Evolutionary conservation across 2,888 invertebrate species (phyloP).

Genomic region (Oscheius sp.): DNA sequence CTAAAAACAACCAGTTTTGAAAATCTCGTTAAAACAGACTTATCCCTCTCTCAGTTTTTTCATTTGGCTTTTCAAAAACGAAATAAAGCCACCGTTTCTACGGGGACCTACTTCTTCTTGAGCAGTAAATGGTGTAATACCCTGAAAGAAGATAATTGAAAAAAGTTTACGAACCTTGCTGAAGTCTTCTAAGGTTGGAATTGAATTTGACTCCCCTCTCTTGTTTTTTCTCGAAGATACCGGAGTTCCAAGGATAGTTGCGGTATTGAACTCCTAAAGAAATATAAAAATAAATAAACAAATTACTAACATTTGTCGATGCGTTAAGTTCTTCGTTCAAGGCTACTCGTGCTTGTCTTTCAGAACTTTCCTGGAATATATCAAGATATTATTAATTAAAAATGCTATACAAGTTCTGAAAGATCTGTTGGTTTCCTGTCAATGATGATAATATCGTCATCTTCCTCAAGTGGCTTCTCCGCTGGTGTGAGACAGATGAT

Average conservation of each 20-base stretch:
- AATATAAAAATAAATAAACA: not conserved
- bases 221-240: not conserved
- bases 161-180: not conserved
- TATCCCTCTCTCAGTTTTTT: not conserved
- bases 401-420: not conserved
- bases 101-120: too few relatives aligned
- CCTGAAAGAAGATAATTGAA: constrained; percentile 4
- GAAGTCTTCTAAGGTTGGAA: constrained; percentile 20
- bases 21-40: constrained; percentile 3
- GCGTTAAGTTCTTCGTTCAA: too few relatives aligned
- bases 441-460: constrained; percentile 1
- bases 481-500: not conserved
- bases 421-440: not conserved
- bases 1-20: not conserved
- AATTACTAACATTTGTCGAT: too few relatives aligned
- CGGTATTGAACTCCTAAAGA: not conserved
- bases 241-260: constrained; percentile 10
- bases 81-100: too few relatives aligned
- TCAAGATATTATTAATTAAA: not conserved
- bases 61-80: too few relatives aligned
- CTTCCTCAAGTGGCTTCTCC: not conserved
- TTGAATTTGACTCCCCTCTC: not conserved
- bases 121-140: constrained; percentile 45
- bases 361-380: too few relatives aligned
- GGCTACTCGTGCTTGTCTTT: too few relatives aligned